phyloP scores from a whole-genome alignment of 2,113 vertebrate species.

The Pedionomus torquatus region DNA sequence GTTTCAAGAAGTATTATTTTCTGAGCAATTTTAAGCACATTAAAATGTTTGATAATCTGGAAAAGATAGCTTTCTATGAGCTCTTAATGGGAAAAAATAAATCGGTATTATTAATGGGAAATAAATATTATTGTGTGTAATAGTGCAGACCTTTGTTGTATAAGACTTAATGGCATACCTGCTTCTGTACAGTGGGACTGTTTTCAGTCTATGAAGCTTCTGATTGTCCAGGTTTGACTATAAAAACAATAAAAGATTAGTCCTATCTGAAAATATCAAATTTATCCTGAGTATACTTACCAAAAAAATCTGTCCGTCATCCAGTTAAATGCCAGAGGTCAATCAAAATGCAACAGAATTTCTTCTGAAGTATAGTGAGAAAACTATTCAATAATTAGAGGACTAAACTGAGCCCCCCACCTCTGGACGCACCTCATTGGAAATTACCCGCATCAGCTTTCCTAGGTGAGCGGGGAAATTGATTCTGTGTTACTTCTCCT shows the following conservation, averaged over 20 bases:
- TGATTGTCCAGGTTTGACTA: background rate
- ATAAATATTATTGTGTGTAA: background rate
- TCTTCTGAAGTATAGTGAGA: background rate
- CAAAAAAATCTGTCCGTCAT: background rate
- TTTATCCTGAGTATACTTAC: background rate
- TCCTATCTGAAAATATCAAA: background rate
- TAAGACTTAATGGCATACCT: background rate
- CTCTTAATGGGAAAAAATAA: background rate
- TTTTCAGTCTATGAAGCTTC: background rate
- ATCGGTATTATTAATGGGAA: background rate
- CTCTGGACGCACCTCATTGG: background rate
- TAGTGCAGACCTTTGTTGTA: background rate
- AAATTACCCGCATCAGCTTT: background rate
- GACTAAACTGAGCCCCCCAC: background rate
- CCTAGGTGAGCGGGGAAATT: background rate
- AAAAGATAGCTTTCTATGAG: background rate
- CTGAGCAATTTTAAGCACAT: background rate
- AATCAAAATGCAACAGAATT: background rate
- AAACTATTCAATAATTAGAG: background rate
- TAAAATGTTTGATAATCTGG: background rate
- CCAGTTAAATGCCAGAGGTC: background rate
- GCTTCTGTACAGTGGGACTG: accelerated
- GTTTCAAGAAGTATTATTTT: background rate
- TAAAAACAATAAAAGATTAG: background rate
- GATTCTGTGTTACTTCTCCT: background rate